These are phyloP conservation scores for Nettapus auritus DNA, from an alignment of 2,113 vertebrate genomes.

Conservation along the genomic window DNA sequence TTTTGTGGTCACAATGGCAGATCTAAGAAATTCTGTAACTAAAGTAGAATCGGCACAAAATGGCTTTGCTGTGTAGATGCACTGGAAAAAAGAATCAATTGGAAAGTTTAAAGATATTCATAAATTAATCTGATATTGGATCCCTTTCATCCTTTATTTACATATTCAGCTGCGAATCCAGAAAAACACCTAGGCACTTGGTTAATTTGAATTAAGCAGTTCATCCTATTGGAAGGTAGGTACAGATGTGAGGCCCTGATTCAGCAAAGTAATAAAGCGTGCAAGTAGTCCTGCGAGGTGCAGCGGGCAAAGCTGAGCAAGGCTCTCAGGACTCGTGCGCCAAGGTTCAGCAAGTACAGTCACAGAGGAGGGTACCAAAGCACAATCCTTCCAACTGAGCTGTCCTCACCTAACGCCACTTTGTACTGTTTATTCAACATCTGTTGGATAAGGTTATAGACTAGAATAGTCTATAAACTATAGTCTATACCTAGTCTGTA, in stretches of 20 bases:
- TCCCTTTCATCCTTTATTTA: slow-evolving; percentile 43
- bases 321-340: background rate
- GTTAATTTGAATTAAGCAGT: slow-evolving; percentile 23
- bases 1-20: background rate
- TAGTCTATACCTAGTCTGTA: too few species aligned
- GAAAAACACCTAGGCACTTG: slow-evolving; percentile 36
- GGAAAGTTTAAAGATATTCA: background rate
- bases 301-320: background rate
- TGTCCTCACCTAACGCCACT: background rate
- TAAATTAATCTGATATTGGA: slow-evolving; percentile 24
- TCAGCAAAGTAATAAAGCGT: background rate
- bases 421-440: background rate
- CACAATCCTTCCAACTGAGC: background rate
- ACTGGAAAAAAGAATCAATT: background rate
- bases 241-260: background rate
- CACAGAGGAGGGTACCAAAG: background rate
- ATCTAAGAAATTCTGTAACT: background rate
- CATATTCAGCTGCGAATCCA: slow-evolving; percentile 41
- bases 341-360: background rate
- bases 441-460: background rate
- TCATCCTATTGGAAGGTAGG: slow-evolving; percentile 18
- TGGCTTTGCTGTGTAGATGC: background rate
- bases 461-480: too few species aligned
- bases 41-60: background rate
- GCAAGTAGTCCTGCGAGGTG: background rate